A percentile compares a stretch with the other conserved stretches of the same genome.
phyloP scores from a whole-genome alignment of 2,797 vertebrate species.

The Denticeps clupeoides region DNA sequence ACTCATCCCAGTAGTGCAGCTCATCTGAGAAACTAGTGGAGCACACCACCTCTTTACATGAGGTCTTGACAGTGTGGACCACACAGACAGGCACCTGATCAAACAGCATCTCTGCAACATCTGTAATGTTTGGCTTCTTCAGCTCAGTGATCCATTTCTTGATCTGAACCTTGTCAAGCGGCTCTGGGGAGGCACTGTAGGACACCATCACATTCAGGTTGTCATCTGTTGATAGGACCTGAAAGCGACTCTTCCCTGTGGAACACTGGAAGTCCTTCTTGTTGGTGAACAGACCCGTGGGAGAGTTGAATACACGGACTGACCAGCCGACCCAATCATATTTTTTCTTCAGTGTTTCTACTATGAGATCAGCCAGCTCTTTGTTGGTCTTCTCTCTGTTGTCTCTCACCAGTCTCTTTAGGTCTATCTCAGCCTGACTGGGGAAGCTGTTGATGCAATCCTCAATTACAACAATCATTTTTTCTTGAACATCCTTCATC shows the following conservation, averaged over 20 bases:
- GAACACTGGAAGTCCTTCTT: slow-evolving; percentile 49
- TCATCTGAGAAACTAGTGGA: slow-evolving; percentile 53
- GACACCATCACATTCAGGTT: slow-evolving; percentile 57
- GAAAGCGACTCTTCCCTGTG: slow-evolving; percentile 57
- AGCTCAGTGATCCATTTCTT: slow-evolving; percentile 46
- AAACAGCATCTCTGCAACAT: slow-evolving; percentile 47
- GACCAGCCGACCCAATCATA: slow-evolving; percentile 68
- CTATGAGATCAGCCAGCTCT: slow-evolving; percentile 47
- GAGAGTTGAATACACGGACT: slow-evolving; percentile 50
- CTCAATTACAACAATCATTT: slow-evolving; percentile 52
- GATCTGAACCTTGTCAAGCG: slow-evolving; percentile 45
- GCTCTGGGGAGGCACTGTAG: slow-evolving; percentile 57
- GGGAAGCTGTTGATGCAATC: slow-evolving; percentile 61
- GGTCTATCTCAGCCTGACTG: slow-evolving; percentile 50
- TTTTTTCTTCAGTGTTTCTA: slow-evolving; percentile 51
- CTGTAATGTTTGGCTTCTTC: slow-evolving; percentile 41
- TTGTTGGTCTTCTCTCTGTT: slow-evolving; percentile 37
- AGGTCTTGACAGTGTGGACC: slow-evolving; percentile 50
- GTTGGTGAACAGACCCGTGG: slow-evolving; percentile 34
- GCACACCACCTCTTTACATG: slow-evolving; percentile 46
- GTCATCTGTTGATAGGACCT: slow-evolving; percentile 41
- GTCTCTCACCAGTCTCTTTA: slow-evolving; percentile 46
- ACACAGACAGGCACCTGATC: slow-evolving; percentile 38
- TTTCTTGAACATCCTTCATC: slow-evolving; percentile 52
- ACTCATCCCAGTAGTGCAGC: slow-evolving; percentile 58